These are phyloP conservation scores for Halyomorpha halys DNA, from an alignment of 1,140 invertebrate genomes.

Conservation along the genomic window DNA sequence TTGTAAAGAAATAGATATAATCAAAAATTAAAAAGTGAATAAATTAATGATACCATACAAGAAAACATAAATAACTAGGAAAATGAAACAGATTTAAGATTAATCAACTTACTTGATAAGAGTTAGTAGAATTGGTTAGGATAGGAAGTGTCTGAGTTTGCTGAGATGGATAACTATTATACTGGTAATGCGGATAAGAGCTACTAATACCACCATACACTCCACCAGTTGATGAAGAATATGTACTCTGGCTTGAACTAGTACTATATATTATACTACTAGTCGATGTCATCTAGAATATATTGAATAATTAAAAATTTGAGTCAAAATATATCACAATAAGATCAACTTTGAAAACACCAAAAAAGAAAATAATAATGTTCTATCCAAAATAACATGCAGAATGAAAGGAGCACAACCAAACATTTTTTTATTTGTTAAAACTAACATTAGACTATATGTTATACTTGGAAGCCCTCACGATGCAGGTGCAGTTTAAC, in stretches of 20 bases:
- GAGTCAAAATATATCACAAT: too few relatives aligned
- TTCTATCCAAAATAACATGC: background rate
- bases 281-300: constrained; percentile 15
- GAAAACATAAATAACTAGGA: too few relatives aligned
- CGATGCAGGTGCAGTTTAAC: too few relatives aligned
- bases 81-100: background rate
- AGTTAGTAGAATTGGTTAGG: constrained; percentile 9
- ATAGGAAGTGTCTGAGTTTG: constrained; percentile 10
- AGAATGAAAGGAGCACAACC: background rate
- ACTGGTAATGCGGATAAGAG: constrained; percentile 20
- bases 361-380: too few relatives aligned
- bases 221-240: constrained; percentile 21
- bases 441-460: too few relatives aligned
- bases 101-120: constrained; percentile 19
- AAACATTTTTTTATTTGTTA: too few relatives aligned
- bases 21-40: too few relatives aligned
- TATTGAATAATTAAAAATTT: too few relatives aligned
- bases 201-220: constrained; percentile 20
- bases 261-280: constrained; percentile 23
- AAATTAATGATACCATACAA: too few relatives aligned
- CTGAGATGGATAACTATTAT: constrained; percentile 20
- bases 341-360: too few relatives aligned
- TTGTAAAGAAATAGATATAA: too few relatives aligned
- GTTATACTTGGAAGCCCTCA: too few relatives aligned
- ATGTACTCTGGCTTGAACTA: constrained; percentile 20